phyloP scores from a whole-genome alignment of 2,888 invertebrate genomes.

The Sturmia bella region DNA sequence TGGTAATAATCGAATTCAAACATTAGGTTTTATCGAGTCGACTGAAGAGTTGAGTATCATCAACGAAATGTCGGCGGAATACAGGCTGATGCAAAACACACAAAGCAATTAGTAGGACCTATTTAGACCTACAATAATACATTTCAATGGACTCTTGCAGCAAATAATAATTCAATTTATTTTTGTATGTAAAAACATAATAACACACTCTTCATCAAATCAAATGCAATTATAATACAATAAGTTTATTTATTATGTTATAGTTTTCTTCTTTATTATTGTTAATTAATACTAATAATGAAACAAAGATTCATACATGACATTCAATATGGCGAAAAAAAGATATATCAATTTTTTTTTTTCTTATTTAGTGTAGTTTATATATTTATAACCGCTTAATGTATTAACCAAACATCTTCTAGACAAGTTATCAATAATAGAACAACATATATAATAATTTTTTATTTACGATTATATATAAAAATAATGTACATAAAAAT shows the following conservation, averaged over 20 bases:
- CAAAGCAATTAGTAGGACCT: too few relatives aligned
- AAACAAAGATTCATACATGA: constrained; percentile 59
- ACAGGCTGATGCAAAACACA: too few relatives aligned
- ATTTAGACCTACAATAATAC: too few relatives aligned
- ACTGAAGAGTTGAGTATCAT: too few relatives aligned
- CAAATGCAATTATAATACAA: constrained; percentile 8
- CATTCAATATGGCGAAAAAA: constrained; percentile 48
- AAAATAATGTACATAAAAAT: constrained; percentile 34
- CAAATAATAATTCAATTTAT: too few relatives aligned
- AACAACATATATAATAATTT: constrained; percentile 40
- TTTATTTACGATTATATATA: constrained; percentile 10
- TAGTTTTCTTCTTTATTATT: constrained; percentile 31
- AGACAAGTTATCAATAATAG: constrained; percentile 14
- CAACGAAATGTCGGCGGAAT: too few relatives aligned
- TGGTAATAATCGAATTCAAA: too few relatives aligned
- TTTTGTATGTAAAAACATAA: neutral
- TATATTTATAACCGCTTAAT: neutral
- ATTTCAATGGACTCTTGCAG: too few relatives aligned
- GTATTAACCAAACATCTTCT: constrained; percentile 25
- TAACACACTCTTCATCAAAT: neutral
- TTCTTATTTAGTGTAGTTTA: neutral
- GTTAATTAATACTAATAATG: constrained; percentile 56
- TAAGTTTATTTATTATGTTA: constrained; percentile 9
- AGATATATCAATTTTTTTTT: constrained; percentile 27
- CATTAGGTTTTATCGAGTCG: too few relatives aligned